These are phyloP conservation scores for Altica lythri DNA, from an alignment of 2,888 invertebrate genomes.

Conservation along the genomic window DNA sequence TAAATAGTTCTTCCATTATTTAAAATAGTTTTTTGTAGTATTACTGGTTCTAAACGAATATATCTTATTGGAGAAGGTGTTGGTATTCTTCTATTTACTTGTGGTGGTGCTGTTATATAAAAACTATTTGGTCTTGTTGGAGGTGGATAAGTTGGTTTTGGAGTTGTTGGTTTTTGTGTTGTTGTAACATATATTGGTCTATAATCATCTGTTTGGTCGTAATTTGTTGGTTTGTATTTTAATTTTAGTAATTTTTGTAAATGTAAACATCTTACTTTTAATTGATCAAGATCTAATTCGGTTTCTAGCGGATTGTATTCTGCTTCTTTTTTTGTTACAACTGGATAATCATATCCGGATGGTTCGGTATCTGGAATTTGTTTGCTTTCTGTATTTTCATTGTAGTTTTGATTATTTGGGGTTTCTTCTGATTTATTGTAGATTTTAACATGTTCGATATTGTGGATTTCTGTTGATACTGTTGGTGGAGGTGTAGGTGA, in stretches of 20 bases:
- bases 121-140: constrained; percentile 41
- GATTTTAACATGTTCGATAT: background rate
- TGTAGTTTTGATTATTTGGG: background rate
- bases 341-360: constrained; percentile 36
- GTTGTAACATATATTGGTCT: constrained; percentile 33
- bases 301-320: constrained; percentile 29
- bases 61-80: constrained; percentile 44
- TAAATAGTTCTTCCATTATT: constrained; percentile 52
- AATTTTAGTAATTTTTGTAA: constrained; percentile 41
- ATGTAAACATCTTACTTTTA: constrained; percentile 46
- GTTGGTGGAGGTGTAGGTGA: background rate
- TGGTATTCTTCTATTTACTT: constrained; percentile 21
- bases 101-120: constrained; percentile 44
- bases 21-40: constrained; percentile 53
- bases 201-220: constrained; percentile 16
- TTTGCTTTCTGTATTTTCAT: constrained; percentile 5
- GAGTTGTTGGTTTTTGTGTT: constrained; percentile 23
- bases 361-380: background rate
- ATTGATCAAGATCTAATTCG: background rate
- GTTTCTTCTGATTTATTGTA: background rate
- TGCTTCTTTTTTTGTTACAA: constrained; percentile 37
- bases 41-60: constrained; percentile 54
- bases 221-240: constrained; percentile 15
- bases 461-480: background rate
- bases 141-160: constrained; percentile 32